Evolutionary conservation across 2,113 vertebrate species (phyloP).

Genomic region (Madoqua kirkii): DNA sequence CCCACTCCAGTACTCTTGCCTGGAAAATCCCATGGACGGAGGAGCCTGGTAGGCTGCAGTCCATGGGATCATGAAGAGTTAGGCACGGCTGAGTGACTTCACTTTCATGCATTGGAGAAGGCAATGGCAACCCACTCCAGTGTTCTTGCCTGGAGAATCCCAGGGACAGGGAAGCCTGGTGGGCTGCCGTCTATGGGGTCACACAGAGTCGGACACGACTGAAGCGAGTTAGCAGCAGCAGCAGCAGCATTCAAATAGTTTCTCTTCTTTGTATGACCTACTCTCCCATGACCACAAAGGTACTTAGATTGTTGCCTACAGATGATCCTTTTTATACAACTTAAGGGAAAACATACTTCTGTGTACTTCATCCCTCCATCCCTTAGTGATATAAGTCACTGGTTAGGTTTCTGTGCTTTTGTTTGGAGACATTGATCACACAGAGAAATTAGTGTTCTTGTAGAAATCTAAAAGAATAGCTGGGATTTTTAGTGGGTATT

Average conservation of each 20-base stretch:
- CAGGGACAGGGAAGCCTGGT: no score
- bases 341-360: neutral
- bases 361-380: neutral
- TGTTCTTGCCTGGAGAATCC: no score
- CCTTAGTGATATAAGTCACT: neutral
- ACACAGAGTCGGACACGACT: no score
- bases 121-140: no score
- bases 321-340: neutral
- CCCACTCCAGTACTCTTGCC: no score
- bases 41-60: no score
- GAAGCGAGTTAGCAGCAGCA: no score
- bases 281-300: neutral
- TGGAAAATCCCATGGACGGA: no score
- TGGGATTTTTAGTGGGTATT: slow-evolving; percentile 1
- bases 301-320: neutral
- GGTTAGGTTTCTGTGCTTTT: neutral
- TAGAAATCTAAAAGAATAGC: neutral
- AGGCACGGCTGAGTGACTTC: no score
- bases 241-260: neutral
- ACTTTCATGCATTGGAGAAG: no score
- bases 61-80: no score
- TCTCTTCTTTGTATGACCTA: neutral
- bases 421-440: neutral
- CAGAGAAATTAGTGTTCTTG: neutral
- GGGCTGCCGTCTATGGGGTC: no score